These are phyloP conservation scores for Etheostoma spectabile DNA, from an alignment of 2,113 vertebrate genomes.

Conservation along the genomic window DNA sequence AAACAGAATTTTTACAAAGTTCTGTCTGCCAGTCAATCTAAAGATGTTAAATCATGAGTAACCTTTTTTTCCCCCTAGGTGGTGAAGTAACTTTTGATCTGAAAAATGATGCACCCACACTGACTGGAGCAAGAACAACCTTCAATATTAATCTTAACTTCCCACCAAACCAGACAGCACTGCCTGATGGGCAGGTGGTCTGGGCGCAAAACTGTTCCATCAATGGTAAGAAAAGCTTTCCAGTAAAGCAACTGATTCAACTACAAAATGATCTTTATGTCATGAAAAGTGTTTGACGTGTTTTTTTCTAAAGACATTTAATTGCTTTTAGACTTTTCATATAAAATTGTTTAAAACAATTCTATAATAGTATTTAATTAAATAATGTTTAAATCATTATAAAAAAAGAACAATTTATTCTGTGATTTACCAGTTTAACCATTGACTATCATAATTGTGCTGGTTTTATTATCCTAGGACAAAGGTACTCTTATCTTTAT, in stretches of 20 bases:
- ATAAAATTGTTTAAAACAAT: background rate
- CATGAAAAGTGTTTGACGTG: background rate
- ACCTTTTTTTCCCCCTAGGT: slow-evolving; percentile 77
- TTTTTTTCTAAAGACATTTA: background rate
- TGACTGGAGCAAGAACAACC: slow-evolving; percentile 88
- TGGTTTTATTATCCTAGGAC: background rate
- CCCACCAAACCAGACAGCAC: slow-evolving; percentile 87
- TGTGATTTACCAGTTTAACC: background rate
- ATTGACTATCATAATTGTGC: background rate
- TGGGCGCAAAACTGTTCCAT: slow-evolving; percentile 88
- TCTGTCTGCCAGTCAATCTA: background rate
- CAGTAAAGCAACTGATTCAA: background rate
- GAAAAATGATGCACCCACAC: slow-evolving; percentile 90
- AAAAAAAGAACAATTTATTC: background rate
- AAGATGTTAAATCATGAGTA: background rate
- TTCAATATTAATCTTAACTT: slow-evolving; percentile 90
- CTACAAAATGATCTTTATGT: background rate
- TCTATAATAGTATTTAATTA: background rate
- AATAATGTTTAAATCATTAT: background rate
- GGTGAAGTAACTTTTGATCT: slow-evolving; percentile 89
- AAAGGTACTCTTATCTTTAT: background rate
- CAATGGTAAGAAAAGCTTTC: slow-evolving; percentile 81
- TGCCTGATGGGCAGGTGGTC: slow-evolving; percentile 88
- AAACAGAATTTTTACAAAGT: background rate
- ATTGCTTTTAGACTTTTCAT: background rate